phyloP scores from a whole-genome alignment of 2,113 vertebrate species.

The Castor canadensis region DNA sequence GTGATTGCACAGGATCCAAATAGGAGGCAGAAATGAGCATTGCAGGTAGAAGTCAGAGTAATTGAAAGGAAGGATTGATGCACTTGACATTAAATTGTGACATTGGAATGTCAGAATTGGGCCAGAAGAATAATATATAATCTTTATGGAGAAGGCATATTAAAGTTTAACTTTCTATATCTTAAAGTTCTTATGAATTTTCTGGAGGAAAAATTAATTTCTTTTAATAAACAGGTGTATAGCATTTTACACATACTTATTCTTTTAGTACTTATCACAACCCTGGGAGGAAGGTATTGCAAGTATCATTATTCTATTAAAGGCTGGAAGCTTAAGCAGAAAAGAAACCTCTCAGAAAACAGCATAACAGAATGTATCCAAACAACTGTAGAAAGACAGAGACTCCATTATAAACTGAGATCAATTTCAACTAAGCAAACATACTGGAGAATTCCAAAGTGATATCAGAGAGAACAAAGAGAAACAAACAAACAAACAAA shows the following conservation, averaged over 20 bases:
- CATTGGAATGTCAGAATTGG: neutral
- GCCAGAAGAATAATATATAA: neutral
- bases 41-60: neutral
- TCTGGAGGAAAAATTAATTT: neutral
- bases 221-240: neutral
- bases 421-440: neutral
- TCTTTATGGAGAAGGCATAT: neutral
- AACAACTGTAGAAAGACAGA: neutral
- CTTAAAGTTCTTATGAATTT: neutral
- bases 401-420: neutral
- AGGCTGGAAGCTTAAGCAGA: neutral
- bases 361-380: neutral
- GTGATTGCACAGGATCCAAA: neutral
- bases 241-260: neutral
- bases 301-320: neutral
- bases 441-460: neutral
- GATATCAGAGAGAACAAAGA: neutral
- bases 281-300: neutral
- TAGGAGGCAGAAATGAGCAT: neutral
- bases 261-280: neutral
- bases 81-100: neutral
- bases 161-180: neutral
- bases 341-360: neutral
- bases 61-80: neutral
- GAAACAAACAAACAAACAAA: rapidly evolving